Base-by-base conservation (phyloP, 2,888 invertebrate species). In the Drosophila seclusa region DNA sequence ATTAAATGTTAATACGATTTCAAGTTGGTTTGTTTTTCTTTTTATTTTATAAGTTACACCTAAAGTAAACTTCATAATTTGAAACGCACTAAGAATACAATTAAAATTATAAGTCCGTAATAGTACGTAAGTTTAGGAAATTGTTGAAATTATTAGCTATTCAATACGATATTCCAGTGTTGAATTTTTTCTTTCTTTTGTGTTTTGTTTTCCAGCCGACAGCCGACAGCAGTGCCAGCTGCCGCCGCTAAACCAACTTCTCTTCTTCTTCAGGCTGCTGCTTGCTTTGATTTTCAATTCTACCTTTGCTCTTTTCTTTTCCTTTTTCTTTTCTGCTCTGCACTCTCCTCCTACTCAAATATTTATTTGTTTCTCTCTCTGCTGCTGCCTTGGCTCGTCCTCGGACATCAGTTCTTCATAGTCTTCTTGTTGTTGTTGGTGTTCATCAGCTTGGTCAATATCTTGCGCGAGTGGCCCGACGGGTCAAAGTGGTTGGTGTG, bases 401-500 rank as follows among this genome's bases (percentile, higher is more conserved):
- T 64, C 36, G 40, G 54, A 45, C 55, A 79, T 89, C 76, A 89
- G 79, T 87, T 87, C 72, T 89, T 89, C 59, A 73, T 40, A 52
- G 68, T 68, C 90, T 97, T 96, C 93, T 96, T 96, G 92, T 97
- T 97, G 87, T 95, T 95, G 93, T 97, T 96, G 10, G 78, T 78
- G 73, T 78, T 78, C 68, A 78, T 78, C 18, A 78, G 63, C 11
- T 78, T 78, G 34, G 78, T 78, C 27, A 78, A 76, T 66, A 78
- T 31, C 49, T 78, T 78, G 11, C 78, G 38, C 2, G 78, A 97
- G 95, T 99, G 98, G 83, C 98, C 98, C 91, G 95, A 96, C 74
- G 98, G 98, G 93, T 98, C 98, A 93, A 95, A 95, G 93, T 97
- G 98, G 94, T 98, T 98, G 49, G 98, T 98, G 93, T 98, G 97